phyloP scores from a whole-genome alignment of 2,113 vertebrate species.

The Corapipo altera region DNA sequence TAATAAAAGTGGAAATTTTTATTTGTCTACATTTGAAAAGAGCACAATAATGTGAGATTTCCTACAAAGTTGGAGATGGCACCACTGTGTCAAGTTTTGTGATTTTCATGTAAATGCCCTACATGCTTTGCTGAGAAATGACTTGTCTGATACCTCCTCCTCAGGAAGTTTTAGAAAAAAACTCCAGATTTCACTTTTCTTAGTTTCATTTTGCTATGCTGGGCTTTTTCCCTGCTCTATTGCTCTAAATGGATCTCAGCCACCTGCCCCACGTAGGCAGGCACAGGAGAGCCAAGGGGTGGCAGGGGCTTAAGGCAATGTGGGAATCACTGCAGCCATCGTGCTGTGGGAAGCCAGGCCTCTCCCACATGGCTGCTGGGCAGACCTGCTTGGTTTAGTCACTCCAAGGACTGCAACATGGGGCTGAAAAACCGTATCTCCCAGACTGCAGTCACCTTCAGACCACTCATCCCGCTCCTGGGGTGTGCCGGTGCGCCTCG shows the following conservation, averaged over 20 bases:
- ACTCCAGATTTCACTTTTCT: not conserved
- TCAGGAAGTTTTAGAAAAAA: not conserved
- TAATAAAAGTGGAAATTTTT: not conserved
- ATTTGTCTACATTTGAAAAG: not conserved
- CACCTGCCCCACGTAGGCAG: not conserved
- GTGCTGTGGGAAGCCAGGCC: not conserved
- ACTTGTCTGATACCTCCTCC: not conserved
- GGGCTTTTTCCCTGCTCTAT: not conserved
- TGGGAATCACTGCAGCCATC: not conserved
- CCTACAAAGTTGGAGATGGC: not conserved
- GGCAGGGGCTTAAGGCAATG: not conserved
- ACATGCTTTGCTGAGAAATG: not conserved
- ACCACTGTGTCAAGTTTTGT: not conserved
- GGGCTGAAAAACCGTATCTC: not conserved
- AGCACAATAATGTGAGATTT: not conserved
- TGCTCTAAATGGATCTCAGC: not conserved
- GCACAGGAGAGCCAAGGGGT: not conserved
- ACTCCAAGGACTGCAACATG: accelerated
- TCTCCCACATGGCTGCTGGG: accelerated
- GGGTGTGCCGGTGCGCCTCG: accelerated
- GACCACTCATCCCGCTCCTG: not conserved
- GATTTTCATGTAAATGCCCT: not conserved
- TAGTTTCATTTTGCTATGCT: not conserved
- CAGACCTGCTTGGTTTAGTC: not conserved
- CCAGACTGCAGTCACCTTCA: not conserved